Evolutionary conservation across 2,797 vertebrate species (phyloP), one percentile per base, ranked within the genome.

Genomic region (Syngnathus rostellatus): DNA sequence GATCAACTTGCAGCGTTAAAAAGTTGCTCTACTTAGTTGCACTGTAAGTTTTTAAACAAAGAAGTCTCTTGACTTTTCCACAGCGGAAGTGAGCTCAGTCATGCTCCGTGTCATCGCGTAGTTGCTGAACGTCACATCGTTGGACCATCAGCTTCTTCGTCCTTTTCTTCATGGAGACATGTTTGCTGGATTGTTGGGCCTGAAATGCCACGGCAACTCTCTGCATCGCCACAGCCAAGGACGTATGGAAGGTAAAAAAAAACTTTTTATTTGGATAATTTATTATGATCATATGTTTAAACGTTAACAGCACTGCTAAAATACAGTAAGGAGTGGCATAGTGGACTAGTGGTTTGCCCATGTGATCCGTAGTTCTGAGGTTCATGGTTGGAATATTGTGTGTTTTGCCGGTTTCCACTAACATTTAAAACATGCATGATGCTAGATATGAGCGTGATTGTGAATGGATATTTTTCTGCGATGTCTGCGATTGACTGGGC

Each of bases 101-200:
- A 58, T 57, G 10, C 16, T 31, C 68, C 48, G 67, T 69, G 75
- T 63, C 71, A 58, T 31, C 14, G 55, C 31, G 12, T 58, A 58
- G 31, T 37, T 82, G 62, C 67, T 7, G 70, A 14, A 62, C 21
- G 40, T 62, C 40, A 43, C 12, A 62, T 10, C 39, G 62, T 8
- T 50, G 59, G 7, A 12, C 68, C 66, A 45, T 71, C 71, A 61
- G 70, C 76, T 69, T 63, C 40, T 17, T 45, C 65, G 55, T 43
- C 43, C 21, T 25, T 21, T 37, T 48, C 41, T 31, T 54, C 1
- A 40, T 39, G 64, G 59, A 38, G 86, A 77, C 45, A 91, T 92
- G 90, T 91, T 91, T 70, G 82, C 88, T 8, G 91, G 90, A 60
- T 85, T 91, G 75, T 75, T 92, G 75, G 83, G 85, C n/a, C 73